Evolutionary conservation across 92 coral and sea anemone genomes (phyloP), one percentile per base, ranked within the genome.

Genomic region (Desmophyllum pertusum): DNA sequence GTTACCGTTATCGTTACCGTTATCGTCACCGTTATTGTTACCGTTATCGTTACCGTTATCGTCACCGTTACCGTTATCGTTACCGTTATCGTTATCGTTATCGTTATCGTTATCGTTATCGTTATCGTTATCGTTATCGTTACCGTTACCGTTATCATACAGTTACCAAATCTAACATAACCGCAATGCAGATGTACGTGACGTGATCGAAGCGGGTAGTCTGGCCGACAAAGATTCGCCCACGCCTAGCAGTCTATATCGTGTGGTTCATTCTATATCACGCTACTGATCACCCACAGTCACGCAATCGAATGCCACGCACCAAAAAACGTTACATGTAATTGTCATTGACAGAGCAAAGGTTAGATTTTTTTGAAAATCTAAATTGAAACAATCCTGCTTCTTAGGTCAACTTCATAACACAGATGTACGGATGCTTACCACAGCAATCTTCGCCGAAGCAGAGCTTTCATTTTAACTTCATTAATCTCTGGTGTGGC

Each of bases 391-490:
- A n/a, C n/a, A 6, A 55, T 48, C 18, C 19, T 48, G 18, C 53
- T 15, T 21, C 19, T 48, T 3, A 48, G 18, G 53, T 0, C 8
- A 6, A 31, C 36, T 10, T 35, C 8, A 83, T 10, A 55, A 53
- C 50, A 35, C 36, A 63, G 41, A 3, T 48, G 4, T 29, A 51
- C 29, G 30, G 3, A 76, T 15, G 77, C 95, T 90, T 90, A 92
- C 95, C 67, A 92, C 81, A 25, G 88, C 95, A 35, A 92, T 80
- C 67, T 77, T 84, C 0, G 90, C 89, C 10, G 78, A 87, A 14
- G 69, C 55, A 33, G 93, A 90, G n/a, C 89, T 88, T 18, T 86
- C 90, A 50, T 79, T 85, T 80, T 90, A 13, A 92, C 76, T 15
- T 31, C 80, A 37, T 84, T 87, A 4, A 76, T 37, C 37, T 69